Evolutionary conservation across 2,113 vertebrate species (phyloP).

Genomic region (Menidia beryllina): DNA sequence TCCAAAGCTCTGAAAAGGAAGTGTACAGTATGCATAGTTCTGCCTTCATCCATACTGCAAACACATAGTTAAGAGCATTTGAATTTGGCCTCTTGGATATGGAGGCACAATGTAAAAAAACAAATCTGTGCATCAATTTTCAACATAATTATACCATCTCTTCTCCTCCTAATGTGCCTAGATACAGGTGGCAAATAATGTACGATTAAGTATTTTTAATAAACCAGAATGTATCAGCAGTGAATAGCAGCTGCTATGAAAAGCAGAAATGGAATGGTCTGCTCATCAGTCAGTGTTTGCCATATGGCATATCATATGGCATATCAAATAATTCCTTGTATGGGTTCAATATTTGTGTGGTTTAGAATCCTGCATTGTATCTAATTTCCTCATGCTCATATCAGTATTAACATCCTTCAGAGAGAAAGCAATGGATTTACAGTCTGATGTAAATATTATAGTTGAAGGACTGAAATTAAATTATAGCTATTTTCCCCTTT

Average conservation of each 20-base stretch:
- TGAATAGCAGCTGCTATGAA: conserved; percentile 73
- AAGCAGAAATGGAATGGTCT: conserved; percentile 69
- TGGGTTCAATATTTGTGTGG: conserved; percentile 53
- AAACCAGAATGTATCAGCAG: conserved; percentile 64
- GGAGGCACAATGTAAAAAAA: background rate
- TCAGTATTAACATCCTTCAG: conserved; percentile 48
- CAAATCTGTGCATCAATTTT: background rate
- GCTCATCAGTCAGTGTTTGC: conserved; percentile 71
- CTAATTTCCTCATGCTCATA: conserved; percentile 65
- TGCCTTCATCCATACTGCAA: background rate
- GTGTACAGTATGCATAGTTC: background rate
- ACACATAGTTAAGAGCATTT: background rate
- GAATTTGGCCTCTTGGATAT: background rate
- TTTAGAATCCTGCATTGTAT: conserved; percentile 43
- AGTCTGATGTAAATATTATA: conserved; percentile 56
- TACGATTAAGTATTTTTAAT: conserved; percentile 72
- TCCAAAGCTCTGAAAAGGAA: background rate
- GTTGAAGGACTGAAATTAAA: conserved; percentile 23
- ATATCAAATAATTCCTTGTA: conserved; percentile 72
- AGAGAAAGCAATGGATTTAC: conserved; percentile 50
- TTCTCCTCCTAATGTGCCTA: conserved; percentile 20
- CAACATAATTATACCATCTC: background rate
- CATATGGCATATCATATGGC: conserved; percentile 72
- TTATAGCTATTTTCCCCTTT: conserved; percentile 37
- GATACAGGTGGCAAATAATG: conserved; percentile 74